These are phyloP conservation scores for Mirounga angustirostris DNA, from an alignment of 2,113 vertebrate genomes.

Conservation along the genomic window DNA sequence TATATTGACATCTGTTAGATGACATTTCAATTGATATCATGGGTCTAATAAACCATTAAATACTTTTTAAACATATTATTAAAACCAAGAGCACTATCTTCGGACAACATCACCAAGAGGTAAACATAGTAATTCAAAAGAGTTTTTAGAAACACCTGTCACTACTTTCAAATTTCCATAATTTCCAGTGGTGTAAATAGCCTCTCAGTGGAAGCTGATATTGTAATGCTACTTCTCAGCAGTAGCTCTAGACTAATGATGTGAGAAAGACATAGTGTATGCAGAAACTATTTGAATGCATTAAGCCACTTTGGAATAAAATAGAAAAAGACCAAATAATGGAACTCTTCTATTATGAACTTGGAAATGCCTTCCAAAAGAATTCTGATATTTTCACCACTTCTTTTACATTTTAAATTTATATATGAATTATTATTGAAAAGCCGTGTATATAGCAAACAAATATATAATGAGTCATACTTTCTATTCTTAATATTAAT, in stretches of 20 bases:
- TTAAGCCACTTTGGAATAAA: conserved; percentile 56
- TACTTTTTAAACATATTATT: not conserved
- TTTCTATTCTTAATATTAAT: not conserved
- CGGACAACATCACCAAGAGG: not conserved
- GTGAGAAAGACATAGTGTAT: conserved; percentile 41
- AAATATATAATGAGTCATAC: not conserved
- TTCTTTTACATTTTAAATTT: conserved; percentile 20
- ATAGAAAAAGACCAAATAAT: conserved; percentile 57
- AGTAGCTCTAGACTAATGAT: conserved; percentile 67
- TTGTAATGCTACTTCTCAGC: conserved; percentile 59
- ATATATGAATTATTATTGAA: not conserved
- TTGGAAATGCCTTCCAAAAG: conserved; percentile 11
- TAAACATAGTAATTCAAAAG: conserved; percentile 33
- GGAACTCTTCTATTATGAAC: not conserved
- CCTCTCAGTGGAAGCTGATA: conserved; percentile 63
- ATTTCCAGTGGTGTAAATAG: conserved; percentile 54
- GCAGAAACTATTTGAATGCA: conserved; percentile 44
- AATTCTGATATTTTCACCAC: conserved; percentile 21
- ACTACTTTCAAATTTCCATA: conserved; percentile 60
- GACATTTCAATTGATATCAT: not conserved
- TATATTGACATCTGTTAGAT: not conserved
- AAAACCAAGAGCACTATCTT: not conserved
- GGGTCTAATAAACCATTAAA: not conserved
- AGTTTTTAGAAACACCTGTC: conserved; percentile 56
- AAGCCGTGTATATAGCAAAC: not conserved